A percentile compares a stretch with the other conserved stretches of the same genome.
Conservation (phyloP, 2,888 invertebrate genomes). For the Drosophila crucigera region DNA sequence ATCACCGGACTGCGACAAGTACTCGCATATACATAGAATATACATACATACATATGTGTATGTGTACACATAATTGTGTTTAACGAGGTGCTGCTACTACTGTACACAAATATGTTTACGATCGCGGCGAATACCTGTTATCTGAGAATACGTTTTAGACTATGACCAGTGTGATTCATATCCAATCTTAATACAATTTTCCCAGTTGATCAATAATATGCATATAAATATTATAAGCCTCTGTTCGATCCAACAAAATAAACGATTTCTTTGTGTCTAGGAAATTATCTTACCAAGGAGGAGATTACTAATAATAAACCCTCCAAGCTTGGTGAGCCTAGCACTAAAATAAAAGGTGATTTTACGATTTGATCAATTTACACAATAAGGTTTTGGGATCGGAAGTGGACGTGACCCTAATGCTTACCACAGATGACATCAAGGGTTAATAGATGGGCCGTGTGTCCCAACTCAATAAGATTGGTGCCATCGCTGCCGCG, state of each 20-base stretch:
- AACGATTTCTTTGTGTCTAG: too few relatives aligned
- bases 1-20: too few relatives aligned
- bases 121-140: neutral
- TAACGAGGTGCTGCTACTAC: too few relatives aligned
- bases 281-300: neutral
- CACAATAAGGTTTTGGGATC: neutral
- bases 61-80: too few relatives aligned
- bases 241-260: neutral
- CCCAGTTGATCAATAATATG: too few relatives aligned
- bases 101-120: neutral
- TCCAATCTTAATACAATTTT: neutral
- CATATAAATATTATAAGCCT: too few relatives aligned
- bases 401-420: neutral
- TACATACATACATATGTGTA: too few relatives aligned
- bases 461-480: slow-evolving; percentile 86
- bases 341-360: neutral
- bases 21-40: neutral
- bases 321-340: neutral
- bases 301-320: neutral
- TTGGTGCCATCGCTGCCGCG: slow-evolving; percentile 84
- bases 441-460: slow-evolving; percentile 87
- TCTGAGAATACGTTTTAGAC: neutral
- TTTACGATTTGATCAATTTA: neutral
- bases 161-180: neutral
- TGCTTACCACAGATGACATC: slow-evolving; percentile 88